Percentiles rank a stretch among this genome's conserved stretches.
Conservation (phyloP, 2,888 invertebrate genomes). For the Galerucella calmariensis region DNA sequence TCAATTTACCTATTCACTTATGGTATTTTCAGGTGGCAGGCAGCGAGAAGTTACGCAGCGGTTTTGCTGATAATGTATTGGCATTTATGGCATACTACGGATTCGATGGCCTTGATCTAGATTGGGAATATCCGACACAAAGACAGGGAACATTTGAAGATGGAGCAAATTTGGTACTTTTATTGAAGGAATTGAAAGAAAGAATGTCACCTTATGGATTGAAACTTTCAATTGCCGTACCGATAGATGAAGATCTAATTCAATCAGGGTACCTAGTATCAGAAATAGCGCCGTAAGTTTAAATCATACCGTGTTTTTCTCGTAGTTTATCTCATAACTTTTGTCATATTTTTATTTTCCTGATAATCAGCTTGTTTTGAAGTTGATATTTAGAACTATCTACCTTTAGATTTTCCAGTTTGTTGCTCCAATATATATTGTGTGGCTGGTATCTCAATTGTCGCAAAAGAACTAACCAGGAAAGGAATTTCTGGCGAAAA, state of each 20-base stretch:
- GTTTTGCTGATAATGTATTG: constrained; percentile 63
- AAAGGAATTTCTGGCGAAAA: no score
- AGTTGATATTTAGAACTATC: no score
- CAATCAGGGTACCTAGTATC: constrained; percentile 64
- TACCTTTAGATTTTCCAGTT: no score
- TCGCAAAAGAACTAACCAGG: no score
- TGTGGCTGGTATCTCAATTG: no score
- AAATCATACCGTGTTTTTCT: neutral
- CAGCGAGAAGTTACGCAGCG: constrained; percentile 56
- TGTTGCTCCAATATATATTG: no score
- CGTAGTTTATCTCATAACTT: no score
- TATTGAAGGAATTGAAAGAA: constrained; percentile 62
- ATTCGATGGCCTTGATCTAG: constrained; percentile 78
- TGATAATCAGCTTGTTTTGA: no score
- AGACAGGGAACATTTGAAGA: constrained; percentile 65
- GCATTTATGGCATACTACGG: constrained; percentile 64
- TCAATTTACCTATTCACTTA: neutral
- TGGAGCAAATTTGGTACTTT: constrained; percentile 51
- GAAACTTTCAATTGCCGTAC: constrained; percentile 66
- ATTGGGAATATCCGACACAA: constrained; percentile 78
- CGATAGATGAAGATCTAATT: constrained; percentile 59
- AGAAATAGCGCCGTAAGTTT: constrained; percentile 59
- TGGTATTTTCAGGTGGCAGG: constrained; percentile 61
- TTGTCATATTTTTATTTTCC: no score
- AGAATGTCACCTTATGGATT: constrained; percentile 62